Evolutionary conservation across 2,888 invertebrate genomes (phyloP).

Genomic region (Sarcophaga subvicina): DNA sequence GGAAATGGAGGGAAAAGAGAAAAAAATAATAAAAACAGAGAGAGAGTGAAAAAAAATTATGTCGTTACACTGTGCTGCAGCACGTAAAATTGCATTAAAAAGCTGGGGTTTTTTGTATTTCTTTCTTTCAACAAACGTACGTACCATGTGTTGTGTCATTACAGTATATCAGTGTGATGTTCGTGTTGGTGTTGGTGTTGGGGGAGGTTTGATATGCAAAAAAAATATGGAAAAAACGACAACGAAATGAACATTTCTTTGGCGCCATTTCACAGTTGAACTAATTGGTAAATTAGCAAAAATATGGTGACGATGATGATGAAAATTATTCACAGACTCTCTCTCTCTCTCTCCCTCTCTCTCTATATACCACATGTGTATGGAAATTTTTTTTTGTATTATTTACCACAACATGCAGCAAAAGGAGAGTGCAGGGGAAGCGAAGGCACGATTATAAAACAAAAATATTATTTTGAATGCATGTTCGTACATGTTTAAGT

Average conservation of each 20-base stretch:
- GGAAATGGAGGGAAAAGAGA: slow-evolving; percentile 16
- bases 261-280: slow-evolving; percentile 70
- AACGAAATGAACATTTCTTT: slow-evolving; percentile 56
- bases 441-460: neutral
- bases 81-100: slow-evolving; percentile 35
- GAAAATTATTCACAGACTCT: slow-evolving; percentile 43
- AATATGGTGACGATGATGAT: slow-evolving; percentile 56
- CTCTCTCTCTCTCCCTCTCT: no score
- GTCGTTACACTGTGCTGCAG: no score
- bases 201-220: neutral
- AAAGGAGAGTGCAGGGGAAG: neutral
- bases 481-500: slow-evolving; percentile 45
- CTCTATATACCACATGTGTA: neutral
- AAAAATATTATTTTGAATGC: slow-evolving; percentile 53
- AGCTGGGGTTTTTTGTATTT: slow-evolving; percentile 26
- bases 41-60: neutral
- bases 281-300: slow-evolving; percentile 70
- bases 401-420: no score
- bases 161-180: neutral
- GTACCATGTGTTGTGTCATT: slow-evolving; percentile 35
- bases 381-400: neutral
- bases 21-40: slow-evolving; percentile 7
- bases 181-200: neutral
- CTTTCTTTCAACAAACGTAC: slow-evolving; percentile 19
- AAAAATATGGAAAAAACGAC: neutral